phyloP scores from a whole-genome alignment of 2,113 vertebrate genomes.

The Sebastes schlegelii region DNA sequence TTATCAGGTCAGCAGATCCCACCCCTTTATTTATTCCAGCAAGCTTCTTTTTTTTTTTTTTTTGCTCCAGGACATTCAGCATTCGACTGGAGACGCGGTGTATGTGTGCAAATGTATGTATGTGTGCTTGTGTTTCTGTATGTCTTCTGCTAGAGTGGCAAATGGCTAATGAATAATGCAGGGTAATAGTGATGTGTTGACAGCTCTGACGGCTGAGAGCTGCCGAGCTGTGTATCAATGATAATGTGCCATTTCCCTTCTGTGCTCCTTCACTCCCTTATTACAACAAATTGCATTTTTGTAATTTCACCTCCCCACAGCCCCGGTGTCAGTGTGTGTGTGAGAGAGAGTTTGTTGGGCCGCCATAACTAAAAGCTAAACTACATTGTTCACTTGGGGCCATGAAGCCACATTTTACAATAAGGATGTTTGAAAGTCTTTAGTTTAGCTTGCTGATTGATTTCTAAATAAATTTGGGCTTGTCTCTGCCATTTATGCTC shows the following conservation, averaged over 20 bases:
- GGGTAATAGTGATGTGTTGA: slow-evolving; percentile 83
- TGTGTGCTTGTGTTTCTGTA: slow-evolving; percentile 21
- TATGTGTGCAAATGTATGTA: slow-evolving; percentile 17
- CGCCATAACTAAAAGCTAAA: slow-evolving; percentile 21
- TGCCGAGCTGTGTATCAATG: slow-evolving; percentile 76
- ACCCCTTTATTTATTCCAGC: slow-evolving; percentile 53
- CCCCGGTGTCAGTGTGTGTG: slow-evolving; percentile 16
- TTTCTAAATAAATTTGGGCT: slow-evolving; percentile 38
- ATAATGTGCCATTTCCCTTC: slow-evolving; percentile 80
- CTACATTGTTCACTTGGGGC: background rate
- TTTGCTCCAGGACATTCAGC: slow-evolving; percentile 60
- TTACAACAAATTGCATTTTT: slow-evolving; percentile 73
- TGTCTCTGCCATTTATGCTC: slow-evolving; percentile 5
- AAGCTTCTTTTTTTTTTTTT: slow-evolving; percentile 11
- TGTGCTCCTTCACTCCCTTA: slow-evolving; percentile 79
- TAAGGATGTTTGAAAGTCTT: slow-evolving; percentile 1
- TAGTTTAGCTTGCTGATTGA: slow-evolving; percentile 11
- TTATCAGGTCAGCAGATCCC: slow-evolving; percentile 57
- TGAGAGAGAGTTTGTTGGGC: slow-evolving; percentile 12
- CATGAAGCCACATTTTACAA: slow-evolving; percentile 1
- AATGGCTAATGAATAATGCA: slow-evolving; percentile 87
- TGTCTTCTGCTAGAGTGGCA: slow-evolving; percentile 63
- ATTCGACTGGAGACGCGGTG: slow-evolving; percentile 23
- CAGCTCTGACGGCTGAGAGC: slow-evolving; percentile 83
- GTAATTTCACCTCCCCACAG: slow-evolving; percentile 45